These are phyloP conservation scores for Polymixis lichenea DNA, from an alignment of 2,888 invertebrate genomes.

Conservation along the genomic window DNA sequence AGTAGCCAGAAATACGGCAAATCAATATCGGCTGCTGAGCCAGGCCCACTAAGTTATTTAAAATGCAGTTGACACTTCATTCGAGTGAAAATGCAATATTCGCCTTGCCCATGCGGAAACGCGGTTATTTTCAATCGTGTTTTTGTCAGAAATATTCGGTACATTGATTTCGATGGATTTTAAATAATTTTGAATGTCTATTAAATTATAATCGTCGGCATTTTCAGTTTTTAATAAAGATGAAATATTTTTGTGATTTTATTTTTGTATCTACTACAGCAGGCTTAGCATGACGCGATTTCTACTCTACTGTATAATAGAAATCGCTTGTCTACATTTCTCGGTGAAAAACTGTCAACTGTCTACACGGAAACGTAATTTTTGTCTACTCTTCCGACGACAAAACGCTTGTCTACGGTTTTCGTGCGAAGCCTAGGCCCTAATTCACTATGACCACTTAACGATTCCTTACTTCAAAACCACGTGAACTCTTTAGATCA, in stretches of 20 bases:
- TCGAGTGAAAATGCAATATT: conserved; percentile 87
- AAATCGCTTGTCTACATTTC: no score
- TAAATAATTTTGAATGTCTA: conserved; percentile 71
- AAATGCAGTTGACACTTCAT: conserved; percentile 89
- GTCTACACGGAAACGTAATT: no score
- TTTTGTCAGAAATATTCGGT: conserved; percentile 73
- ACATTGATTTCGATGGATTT: conserved; percentile 71
- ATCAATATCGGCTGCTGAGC: conserved; percentile 79
- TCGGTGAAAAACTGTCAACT: no score
- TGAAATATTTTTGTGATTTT: neutral
- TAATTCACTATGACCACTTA: no score
- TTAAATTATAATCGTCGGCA: conserved; percentile 62
- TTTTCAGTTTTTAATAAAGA: conserved; percentile 36
- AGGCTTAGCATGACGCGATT: no score
- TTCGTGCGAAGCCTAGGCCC: no score
- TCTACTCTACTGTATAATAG: no score
- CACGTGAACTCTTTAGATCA: no score
- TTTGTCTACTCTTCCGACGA: no score
- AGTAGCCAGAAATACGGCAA: conserved; percentile 77
- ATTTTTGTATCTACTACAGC: neutral
- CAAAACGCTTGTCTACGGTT: no score
- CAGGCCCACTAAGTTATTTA: conserved; percentile 86
- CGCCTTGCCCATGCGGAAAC: conserved; percentile 85
- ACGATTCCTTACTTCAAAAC: no score
- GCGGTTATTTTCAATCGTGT: conserved; percentile 82